Conservation (phyloP, 2,888 invertebrate genomes). For the Adela reaumurella region DNA sequence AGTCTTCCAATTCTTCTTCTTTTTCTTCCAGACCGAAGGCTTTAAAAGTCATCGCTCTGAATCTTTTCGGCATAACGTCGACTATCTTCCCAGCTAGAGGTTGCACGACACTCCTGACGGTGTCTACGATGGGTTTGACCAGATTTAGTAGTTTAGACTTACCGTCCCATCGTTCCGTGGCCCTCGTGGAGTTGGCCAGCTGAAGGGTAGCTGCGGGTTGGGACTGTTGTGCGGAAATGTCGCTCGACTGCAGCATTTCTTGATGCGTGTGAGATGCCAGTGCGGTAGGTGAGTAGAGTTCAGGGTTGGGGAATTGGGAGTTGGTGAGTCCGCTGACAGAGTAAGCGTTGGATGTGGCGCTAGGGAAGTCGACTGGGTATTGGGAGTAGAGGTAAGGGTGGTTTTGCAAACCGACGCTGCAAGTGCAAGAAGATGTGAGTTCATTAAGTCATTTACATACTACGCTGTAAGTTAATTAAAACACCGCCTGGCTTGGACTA, state of each 20-base stretch:
- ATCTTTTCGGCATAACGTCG: conserved; percentile 38
- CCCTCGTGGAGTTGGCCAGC: conserved; percentile 39
- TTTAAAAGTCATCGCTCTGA: conserved; percentile 38
- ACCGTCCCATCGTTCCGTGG: conserved; percentile 52
- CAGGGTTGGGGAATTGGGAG: conserved; percentile 44
- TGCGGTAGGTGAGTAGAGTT: conserved; percentile 45
- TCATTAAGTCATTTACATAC: no score
- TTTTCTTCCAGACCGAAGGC: conserved; percentile 8
- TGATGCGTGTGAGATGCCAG: conserved; percentile 34
- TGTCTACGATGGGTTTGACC: conserved; percentile 40
- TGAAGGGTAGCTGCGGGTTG: conserved; percentile 42
- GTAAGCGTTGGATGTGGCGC: conserved; percentile 53
- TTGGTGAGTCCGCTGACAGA: conserved; percentile 45
- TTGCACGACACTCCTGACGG: conserved; percentile 32
- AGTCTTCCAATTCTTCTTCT: not conserved
- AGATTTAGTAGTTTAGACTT: conserved; percentile 46
- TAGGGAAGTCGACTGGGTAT: conserved; percentile 54
- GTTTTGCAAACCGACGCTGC: conserved; percentile 50
- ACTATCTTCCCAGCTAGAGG: conserved; percentile 42
- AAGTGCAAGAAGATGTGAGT: conserved; percentile 30
- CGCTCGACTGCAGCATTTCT: conserved; percentile 42
- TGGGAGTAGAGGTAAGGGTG: conserved; percentile 51
- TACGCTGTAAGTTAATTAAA: no score
- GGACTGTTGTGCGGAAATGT: conserved; percentile 50
- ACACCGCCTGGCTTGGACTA: no score